Percentiles rank a stretch among this genome's conserved stretches.
These are phyloP conservation scores for Ooceraea biroi DNA, from an alignment of 1,140 invertebrate genomes.

Conservation along the genomic window DNA sequence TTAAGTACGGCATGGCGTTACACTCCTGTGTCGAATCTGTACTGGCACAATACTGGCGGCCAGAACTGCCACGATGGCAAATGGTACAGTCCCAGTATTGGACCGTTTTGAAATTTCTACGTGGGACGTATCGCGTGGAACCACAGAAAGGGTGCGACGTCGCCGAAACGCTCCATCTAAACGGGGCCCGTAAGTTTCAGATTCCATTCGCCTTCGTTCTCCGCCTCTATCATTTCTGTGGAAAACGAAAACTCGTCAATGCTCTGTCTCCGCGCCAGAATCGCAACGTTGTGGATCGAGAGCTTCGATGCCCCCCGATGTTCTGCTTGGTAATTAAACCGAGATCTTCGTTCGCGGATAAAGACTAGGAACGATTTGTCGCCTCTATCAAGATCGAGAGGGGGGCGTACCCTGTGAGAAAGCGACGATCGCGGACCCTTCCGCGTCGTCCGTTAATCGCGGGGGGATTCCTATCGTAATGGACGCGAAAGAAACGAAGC, in stretches of 20 bases:
- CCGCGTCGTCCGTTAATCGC: conserved; percentile 1
- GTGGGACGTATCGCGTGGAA: not conserved
- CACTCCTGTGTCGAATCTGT: too few relatives aligned
- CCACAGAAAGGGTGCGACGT: conserved; percentile 45
- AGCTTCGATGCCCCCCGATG: too few relatives aligned
- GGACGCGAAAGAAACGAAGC: conserved; percentile 36
- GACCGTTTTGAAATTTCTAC: too few relatives aligned
- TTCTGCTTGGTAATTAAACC: too few relatives aligned
- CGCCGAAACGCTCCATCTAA: conserved; percentile 19
- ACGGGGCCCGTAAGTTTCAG: conserved; percentile 28
- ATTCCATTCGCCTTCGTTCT: conserved; percentile 12
- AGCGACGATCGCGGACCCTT: conserved; percentile 40
- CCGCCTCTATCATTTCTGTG: conserved; percentile 39
- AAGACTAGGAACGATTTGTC: conserved; percentile 29
- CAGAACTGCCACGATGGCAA: too few relatives aligned
- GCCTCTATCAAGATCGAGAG: conserved; percentile 34
- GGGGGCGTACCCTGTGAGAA: conserved; percentile 35
- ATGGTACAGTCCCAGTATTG: too few relatives aligned
- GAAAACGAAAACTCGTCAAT: conserved; percentile 55
- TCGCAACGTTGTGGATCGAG: conserved; percentile 5
- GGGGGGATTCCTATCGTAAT: conserved; percentile 26
- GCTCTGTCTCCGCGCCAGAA: too few relatives aligned
- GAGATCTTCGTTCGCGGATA: not conserved
- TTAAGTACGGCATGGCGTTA: too few relatives aligned
- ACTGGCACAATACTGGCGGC: too few relatives aligned